These are phyloP conservation scores for Muraenolepis orangiensis DNA, from an alignment of 2,797 vertebrate species.

Conservation along the genomic window DNA sequence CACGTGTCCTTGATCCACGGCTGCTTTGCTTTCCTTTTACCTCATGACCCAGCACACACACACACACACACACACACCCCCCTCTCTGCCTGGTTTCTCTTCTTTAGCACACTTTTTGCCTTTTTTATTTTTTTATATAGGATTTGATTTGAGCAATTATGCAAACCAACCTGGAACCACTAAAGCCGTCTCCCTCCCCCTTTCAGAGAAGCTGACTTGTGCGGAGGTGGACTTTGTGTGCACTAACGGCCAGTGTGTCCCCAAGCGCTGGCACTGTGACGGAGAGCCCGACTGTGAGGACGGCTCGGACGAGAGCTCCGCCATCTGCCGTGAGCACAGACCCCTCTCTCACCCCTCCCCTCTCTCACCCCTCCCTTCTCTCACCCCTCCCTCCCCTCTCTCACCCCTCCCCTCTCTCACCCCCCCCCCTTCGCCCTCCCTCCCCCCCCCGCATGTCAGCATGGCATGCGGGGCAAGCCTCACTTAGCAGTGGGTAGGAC, in stretches of 20 bases:
- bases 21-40: neutral
- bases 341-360: neutral
- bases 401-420: no score
- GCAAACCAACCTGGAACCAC: no score
- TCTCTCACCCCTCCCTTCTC: no score
- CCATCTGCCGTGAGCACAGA: constrained; percentile 89
- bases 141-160: neutral
- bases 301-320: constrained; percentile 85
- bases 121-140: neutral
- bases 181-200: neutral
- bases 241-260: constrained; percentile 89
- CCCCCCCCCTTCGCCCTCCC: no score
- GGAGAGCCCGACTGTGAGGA: constrained; percentile 96
- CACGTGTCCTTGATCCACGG: neutral
- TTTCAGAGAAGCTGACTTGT: constrained; percentile 90
- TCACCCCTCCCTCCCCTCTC: no score
- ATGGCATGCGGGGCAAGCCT: no score
- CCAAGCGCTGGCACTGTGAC: constrained; percentile 94
- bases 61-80: neutral
- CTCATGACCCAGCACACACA: neutral
- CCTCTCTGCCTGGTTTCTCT: neutral
- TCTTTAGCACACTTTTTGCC: neutral
- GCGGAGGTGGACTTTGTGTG: constrained; percentile 87
- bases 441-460: no score
- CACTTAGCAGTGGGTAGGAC: no score